Conservation (phyloP, 2,797 vertebrate genomes). For the Hirundo rustica region DNA sequence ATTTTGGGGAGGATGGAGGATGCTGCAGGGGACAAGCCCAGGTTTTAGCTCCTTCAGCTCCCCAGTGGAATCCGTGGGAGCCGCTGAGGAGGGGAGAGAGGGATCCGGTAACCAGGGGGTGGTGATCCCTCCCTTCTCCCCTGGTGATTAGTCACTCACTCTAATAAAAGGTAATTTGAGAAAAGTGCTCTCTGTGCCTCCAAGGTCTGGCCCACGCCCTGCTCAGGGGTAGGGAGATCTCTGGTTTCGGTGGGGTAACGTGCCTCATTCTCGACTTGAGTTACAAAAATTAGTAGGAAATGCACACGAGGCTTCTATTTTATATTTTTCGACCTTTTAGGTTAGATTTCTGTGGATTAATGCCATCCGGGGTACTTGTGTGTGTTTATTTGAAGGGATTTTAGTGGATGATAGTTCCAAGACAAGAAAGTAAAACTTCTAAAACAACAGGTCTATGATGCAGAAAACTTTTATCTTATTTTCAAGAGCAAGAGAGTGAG, state of each 20-base stretch:
- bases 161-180: not conserved
- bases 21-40: not conserved
- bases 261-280: not conserved
- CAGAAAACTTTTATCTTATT: not conserved
- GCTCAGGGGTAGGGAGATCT: not conserved
- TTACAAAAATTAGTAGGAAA: not conserved
- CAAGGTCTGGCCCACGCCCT: not conserved
- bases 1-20: not conserved
- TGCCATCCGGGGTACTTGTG: not conserved
- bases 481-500: not conserved
- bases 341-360: not conserved
- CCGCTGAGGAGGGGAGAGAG: not conserved
- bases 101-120: too few species aligned
- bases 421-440: not conserved
- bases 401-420: not conserved
- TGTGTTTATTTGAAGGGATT: not conserved
- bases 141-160: not conserved
- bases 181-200: not conserved
- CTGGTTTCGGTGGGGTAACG: accelerated
- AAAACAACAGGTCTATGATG: not conserved
- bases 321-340: not conserved
- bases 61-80: accelerated
- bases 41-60: not conserved
- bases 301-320: accelerated
- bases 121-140: not conserved